phyloP scores from a whole-genome alignment of 2,113 vertebrate genomes.

The Uropsilus gracilis region DNA sequence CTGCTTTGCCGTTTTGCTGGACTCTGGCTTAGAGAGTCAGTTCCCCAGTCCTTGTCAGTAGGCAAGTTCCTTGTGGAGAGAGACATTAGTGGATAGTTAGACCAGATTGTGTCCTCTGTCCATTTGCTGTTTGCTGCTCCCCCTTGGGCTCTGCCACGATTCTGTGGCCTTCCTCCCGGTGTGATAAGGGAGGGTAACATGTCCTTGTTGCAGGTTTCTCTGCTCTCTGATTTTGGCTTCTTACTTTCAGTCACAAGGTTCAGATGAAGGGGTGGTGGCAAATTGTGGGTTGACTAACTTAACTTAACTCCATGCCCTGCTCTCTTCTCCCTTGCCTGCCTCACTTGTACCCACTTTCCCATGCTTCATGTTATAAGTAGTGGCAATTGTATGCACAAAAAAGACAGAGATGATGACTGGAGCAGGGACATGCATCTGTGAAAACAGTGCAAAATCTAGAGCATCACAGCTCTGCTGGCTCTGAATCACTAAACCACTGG shows the following conservation, averaged over 20 bases:
- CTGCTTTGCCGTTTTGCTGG: no score
- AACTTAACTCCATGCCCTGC: not conserved
- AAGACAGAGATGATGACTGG: not conserved
- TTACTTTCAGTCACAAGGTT: not conserved
- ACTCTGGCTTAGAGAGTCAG: no score
- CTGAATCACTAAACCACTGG: not conserved
- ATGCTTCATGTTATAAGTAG: not conserved
- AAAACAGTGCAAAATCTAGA: not conserved
- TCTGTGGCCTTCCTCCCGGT: no score
- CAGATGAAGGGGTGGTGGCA: not conserved
- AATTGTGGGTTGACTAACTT: not conserved
- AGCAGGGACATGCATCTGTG: not conserved
- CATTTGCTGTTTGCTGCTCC: no score
- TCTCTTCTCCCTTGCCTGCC: not conserved
- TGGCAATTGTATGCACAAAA: not conserved
- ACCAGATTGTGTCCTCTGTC: no score
- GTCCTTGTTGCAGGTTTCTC: no score
- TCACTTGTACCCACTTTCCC: not conserved
- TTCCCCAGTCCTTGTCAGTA: no score
- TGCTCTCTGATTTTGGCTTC: no score
- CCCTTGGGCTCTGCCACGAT: no score
- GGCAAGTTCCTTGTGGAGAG: no score
- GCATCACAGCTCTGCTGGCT: not conserved
- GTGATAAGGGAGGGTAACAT: no score
- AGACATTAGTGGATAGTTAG: no score